phyloP scores from a whole-genome alignment of 1,140 invertebrate species.

The Listronotus bonariensis region DNA sequence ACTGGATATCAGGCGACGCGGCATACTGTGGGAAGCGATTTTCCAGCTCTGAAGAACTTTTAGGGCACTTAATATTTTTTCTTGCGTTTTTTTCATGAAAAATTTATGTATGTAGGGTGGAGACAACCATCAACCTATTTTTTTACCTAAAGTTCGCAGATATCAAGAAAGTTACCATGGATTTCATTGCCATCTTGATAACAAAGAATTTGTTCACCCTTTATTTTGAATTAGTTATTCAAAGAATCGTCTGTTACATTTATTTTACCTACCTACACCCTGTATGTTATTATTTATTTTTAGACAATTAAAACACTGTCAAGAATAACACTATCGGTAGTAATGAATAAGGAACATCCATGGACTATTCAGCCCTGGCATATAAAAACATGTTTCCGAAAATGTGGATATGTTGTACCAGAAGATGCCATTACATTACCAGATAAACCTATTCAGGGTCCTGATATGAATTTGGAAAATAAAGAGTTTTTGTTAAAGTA shows the following conservation, averaged over 20 bases:
- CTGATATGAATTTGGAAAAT: slow-evolving; percentile 73
- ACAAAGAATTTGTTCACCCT: too few species aligned
- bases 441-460: slow-evolving; percentile 72
- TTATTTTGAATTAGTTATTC: too few species aligned
- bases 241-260: too few species aligned
- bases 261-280: too few species aligned
- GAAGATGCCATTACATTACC: slow-evolving; percentile 78
- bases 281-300: too few species aligned
- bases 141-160: too few species aligned
- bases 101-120: too few species aligned
- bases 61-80: slow-evolving; percentile 87
- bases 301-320: slow-evolving; percentile 64
- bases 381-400: slow-evolving; percentile 71
- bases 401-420: slow-evolving; percentile 67
- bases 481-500: slow-evolving; percentile 82
- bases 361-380: slow-evolving; percentile 87
- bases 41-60: slow-evolving; percentile 82
- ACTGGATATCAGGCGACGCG: slow-evolving; percentile 87
- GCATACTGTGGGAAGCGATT: slow-evolving; percentile 92
- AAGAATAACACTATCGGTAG: slow-evolving; percentile 62
- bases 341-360: slow-evolving; percentile 75
- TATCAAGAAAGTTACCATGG: too few species aligned
- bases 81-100: too few species aligned
- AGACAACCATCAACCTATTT: too few species aligned
- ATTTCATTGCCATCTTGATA: too few species aligned